Evolutionary conservation across 2,113 vertebrate genomes (phyloP).

Genomic region (Datnioides undecimradiatus): DNA sequence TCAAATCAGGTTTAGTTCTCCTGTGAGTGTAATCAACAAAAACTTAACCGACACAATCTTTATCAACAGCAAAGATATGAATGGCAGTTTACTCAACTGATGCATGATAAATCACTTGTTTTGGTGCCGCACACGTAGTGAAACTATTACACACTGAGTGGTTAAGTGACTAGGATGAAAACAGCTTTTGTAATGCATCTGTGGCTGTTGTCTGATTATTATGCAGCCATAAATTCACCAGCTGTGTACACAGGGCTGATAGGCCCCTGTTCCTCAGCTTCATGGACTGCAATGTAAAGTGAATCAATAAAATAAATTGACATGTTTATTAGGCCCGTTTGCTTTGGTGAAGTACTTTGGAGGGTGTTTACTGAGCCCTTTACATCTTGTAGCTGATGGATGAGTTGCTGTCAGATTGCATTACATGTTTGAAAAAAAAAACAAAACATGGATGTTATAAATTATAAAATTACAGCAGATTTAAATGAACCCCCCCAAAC

Average conservation of each 20-base stretch:
- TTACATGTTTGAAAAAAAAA: not conserved
- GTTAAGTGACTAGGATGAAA: slow-evolving; percentile 59
- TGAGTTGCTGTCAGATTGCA: slow-evolving; percentile 27
- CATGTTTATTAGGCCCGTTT: slow-evolving; percentile 65
- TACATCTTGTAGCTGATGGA: slow-evolving; percentile 42
- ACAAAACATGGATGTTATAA: no score
- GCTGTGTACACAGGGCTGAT: slow-evolving; percentile 37
- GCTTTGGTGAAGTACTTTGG: slow-evolving; percentile 43
- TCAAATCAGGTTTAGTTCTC: slow-evolving; percentile 37
- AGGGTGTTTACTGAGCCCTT: slow-evolving; percentile 44
- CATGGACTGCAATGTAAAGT: slow-evolving; percentile 47
- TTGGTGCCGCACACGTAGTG: slow-evolving; percentile 9
- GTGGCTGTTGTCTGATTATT: slow-evolving; percentile 63
- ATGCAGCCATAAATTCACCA: slow-evolving; percentile 60
- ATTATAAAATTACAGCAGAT: not conserved
- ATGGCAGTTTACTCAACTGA: slow-evolving; percentile 58
- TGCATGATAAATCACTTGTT: slow-evolving; percentile 67
- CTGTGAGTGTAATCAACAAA: slow-evolving; percentile 48
- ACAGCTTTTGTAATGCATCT: slow-evolving; percentile 58
- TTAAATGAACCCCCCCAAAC: no score
- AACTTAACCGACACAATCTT: slow-evolving; percentile 51
- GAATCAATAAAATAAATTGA: slow-evolving; percentile 73
- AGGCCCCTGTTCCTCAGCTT: slow-evolving; percentile 27
- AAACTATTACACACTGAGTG: slow-evolving; percentile 58
- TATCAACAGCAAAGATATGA: slow-evolving; percentile 64